Conservation (phyloP, 2,113 vertebrate genomes). For the Aptenodytes forsteri region DNA sequence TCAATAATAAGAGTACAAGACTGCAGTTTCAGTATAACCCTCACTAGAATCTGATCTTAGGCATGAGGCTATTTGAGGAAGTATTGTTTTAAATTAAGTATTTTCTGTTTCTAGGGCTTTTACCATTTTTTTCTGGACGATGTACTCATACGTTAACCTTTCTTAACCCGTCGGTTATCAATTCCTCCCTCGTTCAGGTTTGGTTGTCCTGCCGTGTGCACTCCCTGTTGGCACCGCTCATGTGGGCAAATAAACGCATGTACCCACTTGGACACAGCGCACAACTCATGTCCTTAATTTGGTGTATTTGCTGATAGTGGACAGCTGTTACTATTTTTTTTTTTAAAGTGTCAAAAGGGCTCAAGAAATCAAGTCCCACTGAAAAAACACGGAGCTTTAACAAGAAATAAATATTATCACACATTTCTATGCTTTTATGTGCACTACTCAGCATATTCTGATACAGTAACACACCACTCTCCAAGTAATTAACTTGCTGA, state of each 20-base stretch:
- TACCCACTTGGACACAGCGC: not conserved
- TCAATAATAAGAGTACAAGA: not conserved
- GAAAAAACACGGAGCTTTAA: not conserved
- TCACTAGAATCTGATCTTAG: not conserved
- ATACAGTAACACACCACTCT: not conserved
- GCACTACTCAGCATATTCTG: not conserved
- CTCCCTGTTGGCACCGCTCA: not conserved
- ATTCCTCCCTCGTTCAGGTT: accelerated
- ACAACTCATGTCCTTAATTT: not conserved
- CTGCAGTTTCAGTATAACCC: not conserved
- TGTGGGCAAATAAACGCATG: not conserved
- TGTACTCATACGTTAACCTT: not conserved
- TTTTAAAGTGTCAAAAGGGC: not conserved
- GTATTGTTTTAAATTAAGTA: not conserved
- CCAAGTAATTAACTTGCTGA: not conserved
- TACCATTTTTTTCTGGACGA: not conserved
- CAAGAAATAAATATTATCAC: not conserved
- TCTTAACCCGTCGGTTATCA: accelerated
- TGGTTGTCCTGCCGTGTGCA: not conserved
- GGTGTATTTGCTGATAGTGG: accelerated
- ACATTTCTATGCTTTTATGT: not conserved
- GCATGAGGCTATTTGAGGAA: not conserved
- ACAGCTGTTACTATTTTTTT: not conserved
- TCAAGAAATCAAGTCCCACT: not conserved
- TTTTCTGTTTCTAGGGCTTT: not conserved